Evolutionary conservation across 2,888 invertebrate genomes (phyloP).

Genomic region (Thera britannica): DNA sequence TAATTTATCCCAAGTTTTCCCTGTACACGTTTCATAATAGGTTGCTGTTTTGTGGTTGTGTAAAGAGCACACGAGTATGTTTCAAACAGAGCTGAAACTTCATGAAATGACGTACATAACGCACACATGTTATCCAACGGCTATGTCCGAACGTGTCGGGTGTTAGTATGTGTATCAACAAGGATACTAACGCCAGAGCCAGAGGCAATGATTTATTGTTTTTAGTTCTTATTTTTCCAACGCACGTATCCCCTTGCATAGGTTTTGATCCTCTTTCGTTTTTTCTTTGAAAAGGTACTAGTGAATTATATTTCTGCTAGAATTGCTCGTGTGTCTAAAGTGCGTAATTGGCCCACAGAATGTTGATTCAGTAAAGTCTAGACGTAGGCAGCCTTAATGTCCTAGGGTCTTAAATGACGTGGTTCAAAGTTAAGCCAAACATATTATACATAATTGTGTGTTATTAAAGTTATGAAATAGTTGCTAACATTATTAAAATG

Average conservation of each 20-base stretch:
- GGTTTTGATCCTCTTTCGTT: too few species aligned
- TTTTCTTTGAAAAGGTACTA: not conserved
- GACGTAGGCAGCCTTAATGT: constrained; percentile 42
- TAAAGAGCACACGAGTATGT: constrained; percentile 16
- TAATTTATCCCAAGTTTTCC: constrained; percentile 35
- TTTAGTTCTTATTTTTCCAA: too few species aligned
- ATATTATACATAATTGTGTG: constrained; percentile 46
- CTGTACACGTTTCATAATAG: constrained; percentile 32
- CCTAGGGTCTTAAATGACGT: constrained; percentile 44
- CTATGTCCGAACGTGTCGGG: too few species aligned
- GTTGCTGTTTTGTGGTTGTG: constrained; percentile 41
- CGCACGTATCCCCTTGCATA: too few species aligned
- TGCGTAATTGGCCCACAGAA: constrained; percentile 49
- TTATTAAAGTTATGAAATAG: constrained; percentile 40
- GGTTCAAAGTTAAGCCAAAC: constrained; percentile 44
- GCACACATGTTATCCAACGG: too few species aligned
- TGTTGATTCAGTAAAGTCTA: constrained; percentile 49
- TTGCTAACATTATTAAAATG: constrained; percentile 30
- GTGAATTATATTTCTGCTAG: not conserved
- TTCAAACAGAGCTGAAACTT: not conserved
- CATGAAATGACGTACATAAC: too few species aligned
- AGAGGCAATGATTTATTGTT: too few species aligned
- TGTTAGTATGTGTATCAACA: too few species aligned
- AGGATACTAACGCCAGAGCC: too few species aligned
- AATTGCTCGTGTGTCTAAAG: constrained; percentile 27